Conservation (phyloP, 2,113 vertebrate genomes). For the Tichodroma muraria region DNA sequence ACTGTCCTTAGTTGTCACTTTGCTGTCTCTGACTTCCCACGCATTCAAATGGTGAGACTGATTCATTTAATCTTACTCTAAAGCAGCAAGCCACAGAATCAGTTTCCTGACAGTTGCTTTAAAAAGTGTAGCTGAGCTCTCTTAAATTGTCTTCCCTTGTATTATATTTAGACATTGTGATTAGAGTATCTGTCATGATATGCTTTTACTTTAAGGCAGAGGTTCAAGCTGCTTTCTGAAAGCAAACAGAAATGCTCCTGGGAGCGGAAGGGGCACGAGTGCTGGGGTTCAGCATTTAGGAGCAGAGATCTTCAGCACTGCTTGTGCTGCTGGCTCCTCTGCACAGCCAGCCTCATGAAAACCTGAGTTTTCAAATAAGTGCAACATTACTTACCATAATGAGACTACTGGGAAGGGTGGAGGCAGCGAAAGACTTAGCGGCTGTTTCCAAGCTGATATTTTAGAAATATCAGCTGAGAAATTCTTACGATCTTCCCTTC, state of each 20-base stretch:
- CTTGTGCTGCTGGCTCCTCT: neutral
- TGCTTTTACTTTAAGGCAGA: slow-evolving; percentile 2
- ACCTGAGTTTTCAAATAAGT: slow-evolving; percentile 13
- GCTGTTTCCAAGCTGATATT: neutral
- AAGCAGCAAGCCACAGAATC: slow-evolving; percentile 29
- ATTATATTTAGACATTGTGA: slow-evolving; percentile 43
- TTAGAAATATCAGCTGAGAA: neutral
- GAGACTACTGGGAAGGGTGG: slow-evolving; percentile 9
- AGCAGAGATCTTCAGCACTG: neutral
- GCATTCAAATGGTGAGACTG: slow-evolving; percentile 51
- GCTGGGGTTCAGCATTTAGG: neutral
- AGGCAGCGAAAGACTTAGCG: neutral
- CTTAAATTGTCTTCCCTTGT: slow-evolving; percentile 16
- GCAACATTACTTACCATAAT: slow-evolving; percentile 30
- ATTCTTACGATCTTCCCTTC: neutral
- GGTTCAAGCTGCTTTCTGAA: neutral
- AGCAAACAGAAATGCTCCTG: neutral
- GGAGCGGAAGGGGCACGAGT: fast-evolving
- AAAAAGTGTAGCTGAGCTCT: slow-evolving; percentile 2
- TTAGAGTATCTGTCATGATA: slow-evolving; percentile 12
- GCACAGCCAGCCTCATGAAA: neutral
- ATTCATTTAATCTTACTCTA: slow-evolving; percentile 60
- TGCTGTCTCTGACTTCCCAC: slow-evolving; percentile 54
- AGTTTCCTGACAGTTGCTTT: slow-evolving; percentile 40
- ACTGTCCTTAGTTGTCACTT: slow-evolving; percentile 30